Base-by-base conservation (phyloP, 2,797 vertebrate species). In the Tragelaphus oryx region DNA sequence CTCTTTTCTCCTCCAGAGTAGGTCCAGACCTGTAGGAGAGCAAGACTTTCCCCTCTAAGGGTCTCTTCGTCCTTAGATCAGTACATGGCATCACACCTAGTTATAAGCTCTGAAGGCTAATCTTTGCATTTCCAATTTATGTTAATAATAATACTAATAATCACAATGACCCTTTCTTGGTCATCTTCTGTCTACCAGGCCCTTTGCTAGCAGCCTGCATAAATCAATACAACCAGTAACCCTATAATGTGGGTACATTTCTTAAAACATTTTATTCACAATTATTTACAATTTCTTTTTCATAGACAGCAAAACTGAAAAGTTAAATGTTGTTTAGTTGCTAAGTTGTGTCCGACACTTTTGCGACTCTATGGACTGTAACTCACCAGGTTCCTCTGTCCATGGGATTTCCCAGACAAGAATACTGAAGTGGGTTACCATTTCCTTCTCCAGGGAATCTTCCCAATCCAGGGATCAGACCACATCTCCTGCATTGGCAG, bases 221-320 rank as follows among this genome's bases (percentile, higher is more conserved):
- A 46, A 95, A 97, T 71, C 71, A 87, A 74, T 84, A 54, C 22
- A 33, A 62, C n/a, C 14, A 41, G 30, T 94, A 86, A 62, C 26
- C 80, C 59, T 68, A 6, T 48, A 30, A 83, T 16, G 20, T 52
- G 48, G 8, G 33, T 62, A 93, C 62, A 4, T 52, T 93, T 83
- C 62, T 81, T 86, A 60, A 80, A 94, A 85, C 18, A 92, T 78
- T 95, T 54, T 50, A 55, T 44, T 89, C 52, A 57, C 12, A 93
- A 78, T 76, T 93, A 96, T 91, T 96, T 68, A 87, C 62, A 30
- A 17, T 79, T 81, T 88, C 28, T 89, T 91, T 93, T 30, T 86
- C 76, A 57, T 48, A 93, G 68, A 78, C 55, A 92, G 37, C 54
- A 92, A 97, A 96, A 91, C n/a, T 74, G 18, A 81, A 96, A 65